Percentiles rank a stretch among this genome's conserved stretches.
Evolutionary conservation across 1,140 invertebrate genomes (phyloP).

Genomic region (Drosophila grimshawi): DNA sequence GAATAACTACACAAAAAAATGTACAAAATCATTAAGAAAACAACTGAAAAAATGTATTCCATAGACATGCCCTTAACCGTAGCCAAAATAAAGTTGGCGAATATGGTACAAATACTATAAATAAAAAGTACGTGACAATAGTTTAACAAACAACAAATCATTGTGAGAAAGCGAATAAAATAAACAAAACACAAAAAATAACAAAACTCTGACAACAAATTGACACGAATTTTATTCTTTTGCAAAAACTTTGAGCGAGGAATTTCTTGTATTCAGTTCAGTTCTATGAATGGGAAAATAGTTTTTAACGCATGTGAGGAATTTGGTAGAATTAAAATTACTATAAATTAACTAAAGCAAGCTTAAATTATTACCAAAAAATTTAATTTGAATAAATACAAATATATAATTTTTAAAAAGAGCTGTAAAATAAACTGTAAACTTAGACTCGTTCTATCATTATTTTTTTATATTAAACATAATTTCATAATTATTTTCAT

Average conservation of each 20-base stretch:
- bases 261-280: slow-evolving; percentile 31
- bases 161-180: slow-evolving; percentile 31
- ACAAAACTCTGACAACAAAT: slow-evolving; percentile 26
- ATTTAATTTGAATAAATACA: background rate
- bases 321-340: no score
- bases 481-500: slow-evolving; percentile 32
- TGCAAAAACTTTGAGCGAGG: slow-evolving; percentile 32
- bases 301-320: background rate
- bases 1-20: slow-evolving; percentile 48
- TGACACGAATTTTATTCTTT: slow-evolving; percentile 42
- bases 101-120: slow-evolving; percentile 24
- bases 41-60: slow-evolving; percentile 38
- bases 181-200: slow-evolving; percentile 25
- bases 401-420: no score
- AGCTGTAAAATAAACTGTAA: no score
- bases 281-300: slow-evolving; percentile 21
- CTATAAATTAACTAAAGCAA: background rate
- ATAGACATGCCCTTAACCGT: slow-evolving; percentile 23
- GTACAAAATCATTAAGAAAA: slow-evolving; percentile 73
- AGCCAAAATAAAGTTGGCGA: slow-evolving; percentile 38
- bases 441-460: no score
- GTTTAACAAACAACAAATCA: slow-evolving; percentile 15
- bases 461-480: background rate
- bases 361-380: background rate
- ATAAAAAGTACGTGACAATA: slow-evolving; percentile 35